Evolutionary conservation across 2,113 vertebrate genomes (phyloP).

Genomic region (Isichthys henryi): DNA sequence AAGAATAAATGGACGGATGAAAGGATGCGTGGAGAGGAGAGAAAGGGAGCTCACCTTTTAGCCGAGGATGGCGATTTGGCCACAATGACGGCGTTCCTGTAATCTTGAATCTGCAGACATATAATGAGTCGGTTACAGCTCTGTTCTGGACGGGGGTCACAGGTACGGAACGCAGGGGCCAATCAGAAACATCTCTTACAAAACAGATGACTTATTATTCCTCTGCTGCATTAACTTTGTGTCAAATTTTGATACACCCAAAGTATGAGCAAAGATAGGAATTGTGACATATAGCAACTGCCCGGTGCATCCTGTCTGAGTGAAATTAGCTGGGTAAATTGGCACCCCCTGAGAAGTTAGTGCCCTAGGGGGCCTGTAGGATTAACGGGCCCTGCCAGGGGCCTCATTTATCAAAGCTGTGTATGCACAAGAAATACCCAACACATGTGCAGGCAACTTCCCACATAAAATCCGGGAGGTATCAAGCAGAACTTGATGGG

Average conservation of each 20-base stretch:
- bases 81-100: conserved; percentile 96
- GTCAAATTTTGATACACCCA: too few relatives aligned
- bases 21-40: not conserved
- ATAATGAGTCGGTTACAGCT: not conserved
- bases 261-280: not conserved
- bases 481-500: not conserved
- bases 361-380: not conserved
- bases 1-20: not conserved
- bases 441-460: not conserved
- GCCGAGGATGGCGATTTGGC: conserved; percentile 95
- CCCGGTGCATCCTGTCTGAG: not conserved
- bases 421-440: not conserved
- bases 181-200: not conserved
- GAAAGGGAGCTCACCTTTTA: conserved; percentile 71
- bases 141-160: not conserved
- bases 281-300: not conserved
- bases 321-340: not conserved
- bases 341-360: not conserved
- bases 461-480: not conserved
- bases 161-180: not conserved
- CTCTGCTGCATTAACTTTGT: not conserved
- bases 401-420: not conserved
- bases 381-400: not conserved
- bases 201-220: not conserved
- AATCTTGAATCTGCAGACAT: conserved; percentile 81